Base-by-base conservation (phyloP, 30 jellyfish, hydroid and myxozoan genomes). In the Sanderia malayensis region DNA sequence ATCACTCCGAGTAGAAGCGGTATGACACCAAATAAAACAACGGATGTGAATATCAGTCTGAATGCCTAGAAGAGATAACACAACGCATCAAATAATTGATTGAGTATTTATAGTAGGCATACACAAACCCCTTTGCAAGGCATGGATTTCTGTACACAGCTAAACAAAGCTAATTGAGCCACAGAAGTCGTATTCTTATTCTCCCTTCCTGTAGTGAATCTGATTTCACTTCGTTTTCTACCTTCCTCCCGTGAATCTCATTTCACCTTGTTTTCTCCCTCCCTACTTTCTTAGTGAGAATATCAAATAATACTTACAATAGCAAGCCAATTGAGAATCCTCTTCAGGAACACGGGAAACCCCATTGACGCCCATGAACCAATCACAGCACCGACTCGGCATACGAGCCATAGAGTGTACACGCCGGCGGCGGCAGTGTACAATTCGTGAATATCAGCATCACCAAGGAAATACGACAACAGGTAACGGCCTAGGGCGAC, bases 371-470 rank as follows among this genome's bases (percentile, higher is more conserved):
- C 29, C 97, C 97, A 88, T 21, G 92, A 78, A 62, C 80, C 58
- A 3, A 90, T 23, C 1, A 84, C 86, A 18, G 66, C 67, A 31
- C 74, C 1, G 69, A 80, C 41, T 7, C 98, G 86, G 57, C 88
- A 61, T 20, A 17, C 25, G 2, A 90, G 84, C 98, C 98, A 90
- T 20, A 84, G 37, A 20, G 80, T 64, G 58, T 90, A 90, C 32
- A 90, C 73, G 0, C 98, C 98, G 25, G 95, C 94, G 26, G 98
- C 98, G 0, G 95, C 91, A 0, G 98, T 90, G 73, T 90, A 90
- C 44, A 90, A 55, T 79, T 90, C 98, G 60, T 90, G 98, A 9
- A 90, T 85, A 46, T 74, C 94, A 10, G 90, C 68, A 58, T 81
- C 55, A 23, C 95, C 91, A 47, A 90, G 86, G 59, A 83, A 60